Conservation (phyloP, 2,888 invertebrate genomes). For the Troglohyphantes excavatus region DNA sequence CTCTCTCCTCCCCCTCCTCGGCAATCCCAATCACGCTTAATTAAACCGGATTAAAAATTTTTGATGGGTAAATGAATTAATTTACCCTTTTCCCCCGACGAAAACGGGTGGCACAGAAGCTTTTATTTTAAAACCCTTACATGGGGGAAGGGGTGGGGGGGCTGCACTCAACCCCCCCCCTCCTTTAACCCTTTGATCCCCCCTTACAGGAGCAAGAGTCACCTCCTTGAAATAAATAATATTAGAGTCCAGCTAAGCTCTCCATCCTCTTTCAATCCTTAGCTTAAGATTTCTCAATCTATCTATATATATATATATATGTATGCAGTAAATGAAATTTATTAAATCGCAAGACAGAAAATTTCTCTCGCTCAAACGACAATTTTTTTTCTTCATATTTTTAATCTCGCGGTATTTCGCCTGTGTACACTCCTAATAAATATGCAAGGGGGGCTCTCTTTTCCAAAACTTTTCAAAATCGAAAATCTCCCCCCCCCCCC, state of each 20-base stretch:
- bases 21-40: conserved; percentile 73
- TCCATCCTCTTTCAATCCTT: conserved; percentile 39
- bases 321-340: conserved; percentile 65
- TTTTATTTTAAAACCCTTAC: conserved; percentile 76
- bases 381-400: background rate
- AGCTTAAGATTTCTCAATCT: conserved; percentile 48
- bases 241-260: conserved; percentile 67
- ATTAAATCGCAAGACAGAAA: conserved; percentile 76
- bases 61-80: conserved; percentile 77
- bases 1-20: conserved; percentile 19
- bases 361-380: conserved; percentile 37
- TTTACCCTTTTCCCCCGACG: conserved; percentile 44
- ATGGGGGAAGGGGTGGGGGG: conserved; percentile 4
- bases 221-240: conserved; percentile 71
- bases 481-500: conserved; percentile 43
- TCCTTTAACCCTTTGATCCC: conserved; percentile 12
- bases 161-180: conserved; percentile 21
- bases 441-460: conserved; percentile 56
- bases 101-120: conserved; percentile 7
- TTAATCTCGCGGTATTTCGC: conserved; percentile 42
- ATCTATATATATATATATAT: background rate
- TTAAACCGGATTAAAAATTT: conserved; percentile 77
- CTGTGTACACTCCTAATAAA: conserved; percentile 74
- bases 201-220: conserved; percentile 55
- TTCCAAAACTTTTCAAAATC: conserved; percentile 75